Percentiles rank a stretch among this genome's conserved stretches.
Evolutionary conservation across 2,888 invertebrate species (phyloP).

Genomic region (Diaprepes abbreviatus): DNA sequence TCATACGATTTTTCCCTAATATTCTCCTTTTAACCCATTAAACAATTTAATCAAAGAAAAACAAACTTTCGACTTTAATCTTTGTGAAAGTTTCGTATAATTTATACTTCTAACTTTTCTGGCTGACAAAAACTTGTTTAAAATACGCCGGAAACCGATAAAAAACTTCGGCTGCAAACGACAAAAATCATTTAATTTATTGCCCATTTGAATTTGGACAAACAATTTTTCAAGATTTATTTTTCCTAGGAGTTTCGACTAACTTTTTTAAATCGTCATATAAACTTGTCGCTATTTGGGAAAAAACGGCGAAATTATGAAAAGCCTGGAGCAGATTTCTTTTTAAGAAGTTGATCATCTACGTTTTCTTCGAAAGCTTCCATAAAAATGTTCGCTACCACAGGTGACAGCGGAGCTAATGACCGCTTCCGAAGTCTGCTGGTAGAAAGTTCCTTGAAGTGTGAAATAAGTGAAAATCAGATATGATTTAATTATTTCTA

Average conservation of each 20-base stretch:
- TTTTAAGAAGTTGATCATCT: too few relatives aligned
- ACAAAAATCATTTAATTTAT: conserved; percentile 31
- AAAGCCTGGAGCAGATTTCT: too few relatives aligned
- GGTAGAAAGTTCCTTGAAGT: too few relatives aligned
- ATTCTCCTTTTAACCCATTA: conserved; percentile 2
- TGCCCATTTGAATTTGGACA: conserved; percentile 31
- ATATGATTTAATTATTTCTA: too few relatives aligned
- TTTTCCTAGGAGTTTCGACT: neutral
- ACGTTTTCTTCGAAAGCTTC: too few relatives aligned
- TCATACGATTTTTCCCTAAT: neutral
- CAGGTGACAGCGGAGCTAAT: too few relatives aligned
- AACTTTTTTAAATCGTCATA: neutral
- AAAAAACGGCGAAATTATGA: too few relatives aligned
- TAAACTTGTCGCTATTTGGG: neutral
- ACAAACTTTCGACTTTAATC: conserved; percentile 22
- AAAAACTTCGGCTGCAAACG: conserved; percentile 34
- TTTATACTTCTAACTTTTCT: conserved; percentile 21
- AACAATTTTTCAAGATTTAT: conserved; percentile 30
- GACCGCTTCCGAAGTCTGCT: too few relatives aligned
- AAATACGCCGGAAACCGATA: conserved; percentile 31
- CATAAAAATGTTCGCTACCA: too few relatives aligned
- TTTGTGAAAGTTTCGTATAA: conserved; percentile 14
- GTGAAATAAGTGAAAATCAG: too few relatives aligned
- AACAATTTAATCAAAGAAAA: conserved; percentile 19
- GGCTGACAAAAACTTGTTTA: conserved; percentile 33